Evolutionary conservation across 2,888 invertebrate species (phyloP).

Genomic region (Auanema freiburgensis): DNA sequence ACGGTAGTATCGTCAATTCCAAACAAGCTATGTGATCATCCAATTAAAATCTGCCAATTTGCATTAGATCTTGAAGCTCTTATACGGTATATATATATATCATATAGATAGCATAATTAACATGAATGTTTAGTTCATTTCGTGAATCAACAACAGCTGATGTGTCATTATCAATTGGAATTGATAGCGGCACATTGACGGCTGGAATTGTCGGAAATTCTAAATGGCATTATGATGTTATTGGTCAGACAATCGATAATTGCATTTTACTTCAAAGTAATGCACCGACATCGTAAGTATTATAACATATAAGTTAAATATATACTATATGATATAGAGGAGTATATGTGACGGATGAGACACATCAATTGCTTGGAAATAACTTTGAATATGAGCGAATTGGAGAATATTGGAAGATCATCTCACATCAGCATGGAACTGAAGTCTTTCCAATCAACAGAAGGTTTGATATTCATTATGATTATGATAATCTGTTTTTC

Average conservation of each 20-base stretch:
- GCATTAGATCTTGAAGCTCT: conserved; percentile 43
- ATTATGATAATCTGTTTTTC: not conserved
- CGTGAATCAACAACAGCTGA: conserved; percentile 58
- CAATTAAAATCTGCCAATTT: conserved; percentile 37
- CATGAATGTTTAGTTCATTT: conserved; percentile 46
- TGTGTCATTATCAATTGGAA: conserved; percentile 50
- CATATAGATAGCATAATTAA: not conserved
- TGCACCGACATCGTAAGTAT: conserved; percentile 32
- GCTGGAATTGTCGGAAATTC: conserved; percentile 54
- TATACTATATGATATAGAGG: conserved; percentile 25
- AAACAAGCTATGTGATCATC: conserved; percentile 42
- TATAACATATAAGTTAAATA: not conserved
- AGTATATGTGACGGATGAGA: conserved; percentile 43
- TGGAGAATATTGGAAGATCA: conserved; percentile 31
- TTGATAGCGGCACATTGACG: conserved; percentile 41
- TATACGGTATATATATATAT: conserved; percentile 20
- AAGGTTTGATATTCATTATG: no score
- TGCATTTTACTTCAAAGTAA: conserved; percentile 51
- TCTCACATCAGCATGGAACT: conserved; percentile 18
- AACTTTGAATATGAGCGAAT: conserved; percentile 30
- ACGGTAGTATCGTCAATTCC: conserved; percentile 39
- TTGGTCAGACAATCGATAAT: conserved; percentile 53
- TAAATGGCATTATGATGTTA: conserved; percentile 63
- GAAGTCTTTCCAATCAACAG: conserved; percentile 42
- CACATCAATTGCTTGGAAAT: conserved; percentile 31